These are phyloP conservation scores for Sycophila texana DNA, from an alignment of 2,888 invertebrate species.

Conservation along the genomic window DNA sequence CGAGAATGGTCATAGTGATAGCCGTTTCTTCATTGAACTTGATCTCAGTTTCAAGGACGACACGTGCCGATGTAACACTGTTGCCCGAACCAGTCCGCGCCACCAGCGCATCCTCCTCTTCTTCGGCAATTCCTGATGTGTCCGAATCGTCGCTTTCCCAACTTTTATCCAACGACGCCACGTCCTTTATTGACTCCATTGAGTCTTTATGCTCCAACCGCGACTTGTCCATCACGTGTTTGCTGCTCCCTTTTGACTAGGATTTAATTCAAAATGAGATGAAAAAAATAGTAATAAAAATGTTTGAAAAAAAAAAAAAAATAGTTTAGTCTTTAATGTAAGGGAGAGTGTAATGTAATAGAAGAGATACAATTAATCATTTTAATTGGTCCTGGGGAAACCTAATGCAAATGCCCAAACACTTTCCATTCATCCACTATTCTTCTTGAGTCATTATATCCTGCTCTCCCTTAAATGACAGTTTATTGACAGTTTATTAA, in stretches of 20 bases:
- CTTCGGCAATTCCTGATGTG: slow-evolving; percentile 67
- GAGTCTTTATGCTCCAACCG: neutral
- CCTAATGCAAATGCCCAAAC: too few relatives aligned
- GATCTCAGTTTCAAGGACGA: slow-evolving; percentile 90
- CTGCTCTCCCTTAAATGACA: too few relatives aligned
- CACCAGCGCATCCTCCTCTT: slow-evolving; percentile 62
- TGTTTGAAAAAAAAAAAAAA: too few relatives aligned
- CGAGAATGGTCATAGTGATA: slow-evolving; percentile 89
- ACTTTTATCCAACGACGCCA: slow-evolving; percentile 31
- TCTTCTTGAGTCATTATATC: too few relatives aligned
- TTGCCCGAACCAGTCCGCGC: slow-evolving; percentile 35
- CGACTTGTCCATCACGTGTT: neutral
- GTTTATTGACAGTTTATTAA: too few relatives aligned
- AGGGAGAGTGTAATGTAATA: too few relatives aligned
- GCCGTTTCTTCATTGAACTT: slow-evolving; percentile 88
- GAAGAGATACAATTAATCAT: too few relatives aligned
- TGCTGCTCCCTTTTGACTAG: neutral
- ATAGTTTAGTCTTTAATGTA: too few relatives aligned
- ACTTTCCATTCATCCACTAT: too few relatives aligned
- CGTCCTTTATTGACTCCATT: slow-evolving; percentile 32
- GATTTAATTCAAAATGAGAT: too few relatives aligned
- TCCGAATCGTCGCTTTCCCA: slow-evolving; percentile 61
- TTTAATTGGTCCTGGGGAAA: too few relatives aligned
- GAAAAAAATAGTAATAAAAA: too few relatives aligned
- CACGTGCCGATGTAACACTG: slow-evolving; percentile 70